Percentiles rank a stretch among this genome's conserved stretches.
phyloP scores from a whole-genome alignment of 2,113 vertebrate genomes.

The Neotoma lepida region DNA sequence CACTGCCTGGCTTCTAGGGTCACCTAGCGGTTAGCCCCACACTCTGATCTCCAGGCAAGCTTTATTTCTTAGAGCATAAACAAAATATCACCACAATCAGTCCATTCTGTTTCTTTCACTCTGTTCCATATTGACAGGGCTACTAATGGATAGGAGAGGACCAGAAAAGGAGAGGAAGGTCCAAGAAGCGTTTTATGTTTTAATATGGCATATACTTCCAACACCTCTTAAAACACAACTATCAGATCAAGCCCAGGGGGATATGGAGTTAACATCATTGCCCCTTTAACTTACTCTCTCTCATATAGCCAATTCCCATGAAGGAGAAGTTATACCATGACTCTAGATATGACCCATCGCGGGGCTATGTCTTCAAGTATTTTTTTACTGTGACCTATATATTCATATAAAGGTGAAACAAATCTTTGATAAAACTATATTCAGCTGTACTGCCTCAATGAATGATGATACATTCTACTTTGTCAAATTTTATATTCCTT shows the following conservation, averaged over 20 bases:
- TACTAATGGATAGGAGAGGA: neutral
- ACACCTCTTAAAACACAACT: conserved; percentile 2
- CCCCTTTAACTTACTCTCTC: neutral
- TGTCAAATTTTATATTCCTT: neutral
- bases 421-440: neutral
- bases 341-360: neutral
- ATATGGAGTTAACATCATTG: neutral
- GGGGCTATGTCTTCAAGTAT: neutral
- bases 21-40: no score
- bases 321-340: neutral
- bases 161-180: neutral
- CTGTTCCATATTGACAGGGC: neutral
- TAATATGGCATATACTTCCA: neutral
- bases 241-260: neutral
- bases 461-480: neutral
- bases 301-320: neutral
- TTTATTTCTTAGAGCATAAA: no score
- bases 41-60: no score
- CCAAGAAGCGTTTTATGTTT: neutral
- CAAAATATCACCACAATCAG: no score
- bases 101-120: neutral
- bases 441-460: neutral
- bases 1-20: no score
- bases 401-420: neutral
- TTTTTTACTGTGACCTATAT: neutral